A percentile compares a stretch with the other conserved stretches of the same genome.
Conservation (phyloP, 1,140 invertebrate genomes). For the Drosophila burlai region DNA sequence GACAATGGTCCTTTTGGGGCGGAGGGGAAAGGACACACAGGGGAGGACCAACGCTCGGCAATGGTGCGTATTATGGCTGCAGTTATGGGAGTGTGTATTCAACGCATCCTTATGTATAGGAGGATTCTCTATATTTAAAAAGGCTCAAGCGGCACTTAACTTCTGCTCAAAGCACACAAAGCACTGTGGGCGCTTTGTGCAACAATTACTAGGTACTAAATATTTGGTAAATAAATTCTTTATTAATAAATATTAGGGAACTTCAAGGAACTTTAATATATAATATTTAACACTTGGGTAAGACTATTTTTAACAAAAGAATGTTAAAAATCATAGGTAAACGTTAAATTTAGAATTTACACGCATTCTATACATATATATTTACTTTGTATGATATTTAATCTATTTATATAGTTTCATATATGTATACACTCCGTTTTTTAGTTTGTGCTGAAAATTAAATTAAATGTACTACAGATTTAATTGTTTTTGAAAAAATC, state of each 20-base stretch:
- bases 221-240: neutral
- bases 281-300: too few species aligned
- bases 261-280: too few species aligned
- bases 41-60: slow-evolving; percentile 28
- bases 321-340: too few species aligned
- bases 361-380: neutral
- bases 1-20: slow-evolving; percentile 58
- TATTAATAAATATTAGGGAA: neutral
- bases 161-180: slow-evolving; percentile 57
- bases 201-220: neutral
- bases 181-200: slow-evolving; percentile 2
- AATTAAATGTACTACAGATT: neutral
- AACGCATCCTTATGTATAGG: slow-evolving; percentile 23
- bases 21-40: neutral
- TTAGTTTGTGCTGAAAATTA: neutral
- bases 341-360: too few species aligned
- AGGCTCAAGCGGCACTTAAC: slow-evolving; percentile 79
- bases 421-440: too few species aligned
- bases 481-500: neutral
- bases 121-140: slow-evolving; percentile 69
- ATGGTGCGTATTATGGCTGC: slow-evolving; percentile 60
- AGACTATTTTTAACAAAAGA: too few species aligned
- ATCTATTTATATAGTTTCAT: too few species aligned
- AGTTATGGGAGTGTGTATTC: slow-evolving; percentile 20
- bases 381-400: neutral